Base-by-base conservation (phyloP, 2,797 vertebrate species). In the Neoniphon sammara region DNA sequence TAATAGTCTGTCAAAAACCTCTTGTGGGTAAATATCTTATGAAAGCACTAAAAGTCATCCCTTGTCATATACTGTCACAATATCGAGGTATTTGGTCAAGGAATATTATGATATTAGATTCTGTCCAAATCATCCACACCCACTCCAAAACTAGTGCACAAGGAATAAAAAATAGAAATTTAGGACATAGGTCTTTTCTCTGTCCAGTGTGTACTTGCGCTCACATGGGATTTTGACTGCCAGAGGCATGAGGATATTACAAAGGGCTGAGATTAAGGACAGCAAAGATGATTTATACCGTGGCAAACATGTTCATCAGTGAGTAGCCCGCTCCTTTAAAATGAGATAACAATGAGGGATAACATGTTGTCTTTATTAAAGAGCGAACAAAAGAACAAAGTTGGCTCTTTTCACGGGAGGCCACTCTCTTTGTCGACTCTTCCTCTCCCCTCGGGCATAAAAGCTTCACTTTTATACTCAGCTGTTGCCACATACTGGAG, bases 401-500 rank as follows among this genome's bases (percentile, higher is more conserved):
- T 66, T 31, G 78, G 73, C 60, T 85, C 80, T 57, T 74, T 56
- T 82, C 85, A 57, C 75, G 75, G 74, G 70, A 30, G 78, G 73
- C 84, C 36, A 0, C 61, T 62, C 60, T 67, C 80, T 84, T 87
- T 85, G 58, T 85, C 64, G 30, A 74, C 76, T 75, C 49, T 85
- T 81, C 74, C 65, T 72, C 80, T 86, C 71, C 77, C 82, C 80
- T 87, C 82, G 49, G 87, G 86, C 85, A 2, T 73, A 85, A 91
- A 88, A 80, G 83, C 87, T 77, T 85, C 84, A 86, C 86, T 87
- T 91, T 84, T 79, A 85, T 77, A 87, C 78, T 90, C 93, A 92
- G 92, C 92, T 93, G 93, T 92, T 88, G 82, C 85, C 80, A 82
- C 89, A 91, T 90, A 84, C 90, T 93, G 87, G 68, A 87, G 90